Base-by-base conservation (phyloP, 2,888 invertebrate species). In the Helleia helle region DNA sequence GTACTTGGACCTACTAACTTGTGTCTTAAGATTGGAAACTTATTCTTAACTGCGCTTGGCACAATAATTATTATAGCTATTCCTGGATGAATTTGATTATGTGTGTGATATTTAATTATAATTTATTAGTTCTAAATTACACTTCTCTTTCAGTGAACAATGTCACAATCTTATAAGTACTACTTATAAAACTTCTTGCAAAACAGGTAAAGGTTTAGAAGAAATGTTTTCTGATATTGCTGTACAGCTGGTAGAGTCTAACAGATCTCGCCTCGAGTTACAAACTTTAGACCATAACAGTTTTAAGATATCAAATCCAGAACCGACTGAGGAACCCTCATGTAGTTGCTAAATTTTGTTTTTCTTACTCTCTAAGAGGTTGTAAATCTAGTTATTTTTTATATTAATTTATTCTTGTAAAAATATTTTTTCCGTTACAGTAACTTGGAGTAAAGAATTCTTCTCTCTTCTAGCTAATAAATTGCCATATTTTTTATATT, bases 141-240 rank as follows among this genome's bases (percentile, higher is more conserved):
- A n/a, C n/a, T n/a, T n/a, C n/a, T 39, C 30, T 86, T 87, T 40
- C 72, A 93, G 94, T 77, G 94, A 95, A 70, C 95, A 96, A 71
- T 96, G 96, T 68, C 96, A 95, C 71, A 94, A 94, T 69, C 86
- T 96, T 39, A 92, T 96, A 52, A 94, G 93, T 64, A 93, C 91
- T 39, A 93, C 92, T 36, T 97, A 94, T 66, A 94, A 93, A 73
- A 95, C 95, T 11, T 96, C 96, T 3, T 96, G 96, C 69, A 95
- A 93, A 72, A 91, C 91, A 37, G 93, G 94, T 2, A 90, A 90
- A 60, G 96, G 96, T 4, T 87, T 97, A 13, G 92, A 94, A 49
- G 92, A 95, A 68, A 97, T 97, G 96, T 97, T 97, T 67, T 84
- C 88, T 29, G 95, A 95, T 57, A 95, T 97, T 65, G 94, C 95